phyloP scores from a whole-genome alignment of 2,888 invertebrate genomes.

The Caenorhabditis doughertyi region DNA sequence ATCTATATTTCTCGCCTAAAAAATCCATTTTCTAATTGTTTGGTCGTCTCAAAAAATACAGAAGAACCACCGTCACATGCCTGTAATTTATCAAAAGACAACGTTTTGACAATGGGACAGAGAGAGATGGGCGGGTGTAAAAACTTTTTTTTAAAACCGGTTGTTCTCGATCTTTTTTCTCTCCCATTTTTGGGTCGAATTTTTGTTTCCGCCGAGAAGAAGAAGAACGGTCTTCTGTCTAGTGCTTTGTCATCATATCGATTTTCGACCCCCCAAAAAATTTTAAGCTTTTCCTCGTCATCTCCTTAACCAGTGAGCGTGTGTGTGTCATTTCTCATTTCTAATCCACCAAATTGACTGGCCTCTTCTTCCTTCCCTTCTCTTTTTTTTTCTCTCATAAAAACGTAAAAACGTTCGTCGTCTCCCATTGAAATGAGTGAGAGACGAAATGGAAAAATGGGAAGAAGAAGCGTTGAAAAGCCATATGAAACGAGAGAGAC shows the following conservation, averaged over 20 bases:
- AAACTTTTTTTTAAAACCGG: constrained; percentile 53
- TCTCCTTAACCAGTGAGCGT: not conserved
- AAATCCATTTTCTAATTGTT: constrained; percentile 7
- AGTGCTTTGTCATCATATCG: not conserved
- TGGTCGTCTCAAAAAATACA: not conserved
- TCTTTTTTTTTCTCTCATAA: not conserved
- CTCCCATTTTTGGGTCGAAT: not conserved
- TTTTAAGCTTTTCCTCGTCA: constrained; percentile 2
- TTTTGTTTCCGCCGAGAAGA: not conserved
- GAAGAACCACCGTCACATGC: constrained; percentile 2
- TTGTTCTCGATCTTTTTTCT: constrained; percentile 24
- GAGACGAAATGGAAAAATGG: not conserved
- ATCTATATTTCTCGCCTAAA: not conserved
- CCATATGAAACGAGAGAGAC: constrained; percentile 1
- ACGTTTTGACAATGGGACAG: constrained; percentile 4
- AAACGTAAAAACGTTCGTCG: not conserved
- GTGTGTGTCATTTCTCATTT: not conserved
- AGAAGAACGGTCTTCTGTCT: not conserved
- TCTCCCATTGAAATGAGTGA: not conserved
- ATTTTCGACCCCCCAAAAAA: not conserved
- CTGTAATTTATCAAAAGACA: constrained; percentile 51
- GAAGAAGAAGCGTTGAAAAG: constrained; percentile 4
- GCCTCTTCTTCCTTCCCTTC: not conserved
- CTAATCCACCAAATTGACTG: constrained; percentile 27
- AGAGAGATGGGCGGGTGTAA: constrained; percentile 40